Conservation (phyloP, 2,797 vertebrate species). For the Schizothorax lantsangensis region DNA sequence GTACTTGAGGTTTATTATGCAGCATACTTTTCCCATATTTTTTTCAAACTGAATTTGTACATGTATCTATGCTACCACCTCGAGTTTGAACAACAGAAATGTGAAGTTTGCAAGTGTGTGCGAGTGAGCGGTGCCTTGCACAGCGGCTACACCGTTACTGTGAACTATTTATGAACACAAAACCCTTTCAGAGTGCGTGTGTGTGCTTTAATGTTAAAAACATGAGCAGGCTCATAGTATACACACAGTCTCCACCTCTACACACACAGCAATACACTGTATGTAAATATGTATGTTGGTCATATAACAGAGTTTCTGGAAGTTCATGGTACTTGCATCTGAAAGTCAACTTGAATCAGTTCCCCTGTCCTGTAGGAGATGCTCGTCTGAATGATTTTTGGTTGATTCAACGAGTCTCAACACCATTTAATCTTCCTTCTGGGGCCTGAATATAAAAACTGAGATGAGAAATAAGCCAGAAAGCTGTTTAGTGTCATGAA, state of each 20-base stretch:
- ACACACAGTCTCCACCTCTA: conserved; percentile 27
- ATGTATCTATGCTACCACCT: conserved; percentile 55
- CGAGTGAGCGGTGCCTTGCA: conserved; percentile 40
- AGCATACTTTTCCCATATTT: conserved; percentile 50
- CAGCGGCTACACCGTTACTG: conserved; percentile 57
- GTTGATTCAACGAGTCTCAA: background rate
- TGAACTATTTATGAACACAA: conserved; percentile 65
- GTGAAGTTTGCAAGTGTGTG: conserved; percentile 35
- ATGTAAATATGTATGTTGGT: conserved; percentile 45
- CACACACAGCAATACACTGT: conserved; percentile 56
- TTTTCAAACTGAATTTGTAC: conserved; percentile 48
- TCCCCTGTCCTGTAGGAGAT: background rate
- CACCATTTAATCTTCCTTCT: background rate
- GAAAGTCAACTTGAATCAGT: conserved; percentile 8
- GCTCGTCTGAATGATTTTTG: conserved; percentile 2
- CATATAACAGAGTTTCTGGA: background rate
- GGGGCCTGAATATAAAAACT: conserved; percentile 13
- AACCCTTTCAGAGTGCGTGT: conserved; percentile 24
- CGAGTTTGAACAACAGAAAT: conserved; percentile 33
- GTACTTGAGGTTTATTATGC: conserved; percentile 58
- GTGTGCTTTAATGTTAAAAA: conserved; percentile 38
- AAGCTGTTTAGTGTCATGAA: conserved; percentile 11
- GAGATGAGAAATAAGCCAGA: background rate
- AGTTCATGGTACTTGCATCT: conserved; percentile 37
- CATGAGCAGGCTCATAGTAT: conserved; percentile 57